Evolutionary conservation across 2,888 invertebrate species (phyloP).

Genomic region (Hyalella azteca): DNA sequence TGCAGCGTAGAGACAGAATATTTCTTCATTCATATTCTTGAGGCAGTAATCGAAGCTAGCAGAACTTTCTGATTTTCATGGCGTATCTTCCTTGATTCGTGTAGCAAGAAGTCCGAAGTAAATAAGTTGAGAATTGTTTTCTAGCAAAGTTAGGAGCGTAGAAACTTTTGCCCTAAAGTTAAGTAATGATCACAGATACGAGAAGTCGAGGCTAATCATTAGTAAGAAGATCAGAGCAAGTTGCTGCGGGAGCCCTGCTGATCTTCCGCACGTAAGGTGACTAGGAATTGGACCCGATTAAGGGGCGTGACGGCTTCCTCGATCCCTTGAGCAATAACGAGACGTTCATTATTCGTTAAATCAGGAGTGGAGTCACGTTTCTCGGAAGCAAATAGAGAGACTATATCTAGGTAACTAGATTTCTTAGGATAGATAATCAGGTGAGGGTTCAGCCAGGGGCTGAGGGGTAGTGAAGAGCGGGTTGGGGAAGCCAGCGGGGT

Average conservation of each 20-base stretch:
- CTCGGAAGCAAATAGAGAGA: conserved; percentile 29
- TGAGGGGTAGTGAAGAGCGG: conserved; percentile 86
- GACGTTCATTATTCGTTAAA: background rate
- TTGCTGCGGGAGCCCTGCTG: background rate
- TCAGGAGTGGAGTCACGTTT: background rate
- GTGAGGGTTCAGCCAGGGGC: conserved; percentile 80
- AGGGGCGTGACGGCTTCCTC: background rate
- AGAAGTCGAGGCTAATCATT: conserved; percentile 21
- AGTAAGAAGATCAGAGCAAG: conserved; percentile 21
- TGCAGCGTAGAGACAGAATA: conserved; percentile 10
- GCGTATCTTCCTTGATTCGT: background rate
- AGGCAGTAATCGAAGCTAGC: background rate
- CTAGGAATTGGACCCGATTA: conserved; percentile 32
- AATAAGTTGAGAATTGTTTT: background rate
- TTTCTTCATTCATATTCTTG: background rate
- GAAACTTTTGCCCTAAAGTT: conserved; percentile 25
- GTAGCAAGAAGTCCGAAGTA: background rate
- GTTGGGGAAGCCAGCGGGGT: conserved; percentile 94
- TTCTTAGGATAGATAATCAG: conserved; percentile 71
- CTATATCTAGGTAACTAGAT: conserved; percentile 27
- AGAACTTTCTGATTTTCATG: background rate
- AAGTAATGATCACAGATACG: conserved; percentile 36
- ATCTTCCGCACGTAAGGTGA: conserved; percentile 12
- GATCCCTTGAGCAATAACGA: background rate
- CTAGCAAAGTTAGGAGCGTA: conserved; percentile 23